Conservation (phyloP, 2,888 invertebrate species). For the Bombylius major region DNA sequence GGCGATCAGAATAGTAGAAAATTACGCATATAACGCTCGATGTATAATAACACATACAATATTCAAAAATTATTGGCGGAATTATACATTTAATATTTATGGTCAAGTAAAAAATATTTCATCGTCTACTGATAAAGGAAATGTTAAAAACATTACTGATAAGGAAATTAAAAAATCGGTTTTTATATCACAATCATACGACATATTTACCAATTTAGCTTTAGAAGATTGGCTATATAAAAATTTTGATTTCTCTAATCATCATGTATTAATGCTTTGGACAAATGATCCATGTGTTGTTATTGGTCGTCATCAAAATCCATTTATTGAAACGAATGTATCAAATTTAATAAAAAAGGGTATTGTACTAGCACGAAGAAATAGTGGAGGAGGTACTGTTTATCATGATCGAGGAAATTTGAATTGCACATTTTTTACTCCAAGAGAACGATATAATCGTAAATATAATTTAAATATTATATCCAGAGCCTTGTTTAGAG, state of each 20-base stretch:
- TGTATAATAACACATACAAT: too few relatives aligned
- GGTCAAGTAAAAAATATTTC: conserved; percentile 6
- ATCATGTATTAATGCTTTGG: conserved; percentile 84
- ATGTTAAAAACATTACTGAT: conserved; percentile 28
- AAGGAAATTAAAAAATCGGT: conserved; percentile 65
- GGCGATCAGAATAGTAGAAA: too few relatives aligned
- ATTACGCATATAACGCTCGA: too few relatives aligned
- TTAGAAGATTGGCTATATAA: conserved; percentile 93
- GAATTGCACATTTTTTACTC: conserved; percentile 84
- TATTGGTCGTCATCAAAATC: conserved; percentile 93
- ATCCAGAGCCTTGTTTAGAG: conserved; percentile 64
- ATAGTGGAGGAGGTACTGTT: conserved; percentile 93
- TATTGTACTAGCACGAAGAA: conserved; percentile 71
- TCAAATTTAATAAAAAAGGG: conserved; percentile 49
- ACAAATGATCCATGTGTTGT: conserved; percentile 89
- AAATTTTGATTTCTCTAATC: conserved; percentile 68
- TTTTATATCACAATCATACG: conserved; percentile 80
- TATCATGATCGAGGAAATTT: conserved; percentile 92
- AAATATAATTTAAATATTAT: conserved; percentile 80
- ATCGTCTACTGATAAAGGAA: conserved; percentile 14
- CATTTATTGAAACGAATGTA: conserved; percentile 84
- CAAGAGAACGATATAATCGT: conserved; percentile 69
- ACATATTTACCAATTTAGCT: conserved; percentile 87
- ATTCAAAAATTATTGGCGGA: too few relatives aligned
- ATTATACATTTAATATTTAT: too few relatives aligned